Evolutionary conservation across 1,140 invertebrate species (phyloP), one percentile per base, ranked within the genome.

Genomic region (Drosophila dunni): DNA sequence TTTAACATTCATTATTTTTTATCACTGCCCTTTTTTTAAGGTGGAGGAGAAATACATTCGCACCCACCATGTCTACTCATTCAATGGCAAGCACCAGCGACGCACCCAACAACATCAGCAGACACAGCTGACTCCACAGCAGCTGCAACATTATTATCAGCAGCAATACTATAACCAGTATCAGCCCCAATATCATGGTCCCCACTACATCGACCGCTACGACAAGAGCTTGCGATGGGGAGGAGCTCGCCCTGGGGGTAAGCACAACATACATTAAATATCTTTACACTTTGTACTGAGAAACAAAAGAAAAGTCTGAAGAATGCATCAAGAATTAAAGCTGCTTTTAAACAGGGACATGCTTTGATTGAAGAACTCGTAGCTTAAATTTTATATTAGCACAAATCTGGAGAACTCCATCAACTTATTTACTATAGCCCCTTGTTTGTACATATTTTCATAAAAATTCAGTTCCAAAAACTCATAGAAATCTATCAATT

Each of bases 1-100:
- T 11, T 61, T 9, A 34, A 62, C 53, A 42, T 50, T 38, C n/a
- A 17, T 53, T 13, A 11, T 42, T 58, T 13, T 46, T 13, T 10
- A 17, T 33, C 17, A 34, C n/a, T 8, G 9, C 24, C 42, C 17
- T 50, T 2, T 15, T 48, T 60, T 50, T 72, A 76, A 92, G 91
- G 91, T 92, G 61, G 91, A 92, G 63, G 91, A 92, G 57, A 92
- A 89, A 66, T 90, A 75, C 66, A 80, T 91, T 24, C 91, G 89
- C 50, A 92, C 91, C 24, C 91, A 92, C 76, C 91, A 92, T 51
- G 90, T 82, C 9, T 91, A 80, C 63, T 90, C 91, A 36, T 80
- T 91, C 69, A 91, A 76, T 20, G 79, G 81, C 15, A 92, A 92
- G 63, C 88, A 90, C 36, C 81, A 89, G 75, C 79, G 91, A 7